Evolutionary conservation across 2,113 vertebrate genomes (phyloP).

Genomic region (Ibidorhyncha struthersii): DNA sequence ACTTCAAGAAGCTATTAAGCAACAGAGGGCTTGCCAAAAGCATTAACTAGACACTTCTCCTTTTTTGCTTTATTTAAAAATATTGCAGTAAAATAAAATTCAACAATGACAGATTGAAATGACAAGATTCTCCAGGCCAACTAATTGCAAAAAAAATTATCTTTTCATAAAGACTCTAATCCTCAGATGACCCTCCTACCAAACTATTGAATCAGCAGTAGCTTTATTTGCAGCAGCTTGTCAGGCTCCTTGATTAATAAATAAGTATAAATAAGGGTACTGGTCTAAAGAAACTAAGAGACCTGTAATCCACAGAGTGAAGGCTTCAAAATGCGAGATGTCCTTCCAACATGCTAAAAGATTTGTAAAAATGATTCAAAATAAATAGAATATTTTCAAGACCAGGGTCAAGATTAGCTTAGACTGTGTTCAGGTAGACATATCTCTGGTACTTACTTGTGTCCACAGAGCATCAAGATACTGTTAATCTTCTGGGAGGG

Average conservation of each 20-base stretch:
- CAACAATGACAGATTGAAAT: slow-evolving; percentile 23
- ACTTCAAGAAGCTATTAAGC: slow-evolving; percentile 13
- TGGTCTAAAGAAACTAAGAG: background rate
- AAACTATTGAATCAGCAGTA: background rate
- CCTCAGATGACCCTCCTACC: background rate
- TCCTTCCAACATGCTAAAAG: background rate
- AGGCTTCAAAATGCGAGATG: background rate
- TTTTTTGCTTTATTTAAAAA: slow-evolving; percentile 18
- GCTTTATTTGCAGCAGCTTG: background rate
- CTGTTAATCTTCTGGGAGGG: background rate
- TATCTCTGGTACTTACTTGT: background rate
- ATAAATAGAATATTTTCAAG: background rate
- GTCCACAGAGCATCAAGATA: background rate
- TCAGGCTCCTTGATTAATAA: background rate
- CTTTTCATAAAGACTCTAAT: background rate
- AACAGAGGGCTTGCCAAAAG: slow-evolving; percentile 6
- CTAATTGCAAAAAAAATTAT: background rate
- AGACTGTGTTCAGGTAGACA: background rate
- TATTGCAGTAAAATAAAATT: slow-evolving; percentile 5
- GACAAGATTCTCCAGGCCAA: slow-evolving; percentile 4
- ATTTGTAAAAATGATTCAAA: background rate
- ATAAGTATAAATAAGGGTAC: background rate
- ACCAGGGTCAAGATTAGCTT: background rate
- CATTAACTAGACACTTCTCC: background rate
- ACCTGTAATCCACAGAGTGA: background rate